Conservation (phyloP, 2,113 vertebrate species). For the Phyllostomus hastatus region DNA sequence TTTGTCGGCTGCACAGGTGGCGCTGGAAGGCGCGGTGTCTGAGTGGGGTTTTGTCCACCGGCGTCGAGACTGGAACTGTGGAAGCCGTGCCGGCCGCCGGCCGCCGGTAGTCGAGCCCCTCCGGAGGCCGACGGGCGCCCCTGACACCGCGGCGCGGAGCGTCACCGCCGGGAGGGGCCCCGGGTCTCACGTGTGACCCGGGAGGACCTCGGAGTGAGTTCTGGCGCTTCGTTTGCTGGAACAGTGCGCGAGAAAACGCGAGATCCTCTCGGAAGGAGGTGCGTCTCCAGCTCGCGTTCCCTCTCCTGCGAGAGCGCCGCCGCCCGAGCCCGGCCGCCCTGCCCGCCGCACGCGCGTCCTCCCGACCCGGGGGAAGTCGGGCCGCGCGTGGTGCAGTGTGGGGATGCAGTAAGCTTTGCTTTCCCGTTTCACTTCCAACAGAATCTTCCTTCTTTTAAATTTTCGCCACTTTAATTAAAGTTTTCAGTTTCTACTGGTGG, state of each 20-base stretch:
- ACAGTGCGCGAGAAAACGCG: slow-evolving; percentile 55
- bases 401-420: slow-evolving; percentile 49
- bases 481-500: slow-evolving; percentile 72
- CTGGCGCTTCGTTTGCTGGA: slow-evolving; percentile 58
- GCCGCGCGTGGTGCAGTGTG: slow-evolving; percentile 28
- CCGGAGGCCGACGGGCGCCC: slow-evolving; percentile 42
- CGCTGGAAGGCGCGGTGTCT: slow-evolving; percentile 58
- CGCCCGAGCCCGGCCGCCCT: slow-evolving; percentile 46
- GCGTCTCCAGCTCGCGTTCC: slow-evolving; percentile 44
- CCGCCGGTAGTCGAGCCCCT: slow-evolving; percentile 59
- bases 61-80: slow-evolving; percentile 66
- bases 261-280: slow-evolving; percentile 56
- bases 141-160: slow-evolving; percentile 73
- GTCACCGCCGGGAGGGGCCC: slow-evolving; percentile 64
- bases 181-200: slow-evolving; percentile 57
- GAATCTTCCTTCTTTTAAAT: slow-evolving; percentile 44
- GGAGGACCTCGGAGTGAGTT: slow-evolving; percentile 77
- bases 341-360: slow-evolving; percentile 41
- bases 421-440: slow-evolving; percentile 59
- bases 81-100: slow-evolving; percentile 64
- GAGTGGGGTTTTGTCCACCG: slow-evolving; percentile 73
- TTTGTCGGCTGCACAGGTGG: slow-evolving; percentile 66
- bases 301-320: slow-evolving; percentile 66
- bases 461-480: slow-evolving; percentile 76
- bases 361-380: slow-evolving; percentile 46